A percentile compares a stretch with the other conserved stretches of the same genome.
phyloP scores from a whole-genome alignment of 64 coral and sea anemone genomes.

The Pachyseris speciosa region DNA sequence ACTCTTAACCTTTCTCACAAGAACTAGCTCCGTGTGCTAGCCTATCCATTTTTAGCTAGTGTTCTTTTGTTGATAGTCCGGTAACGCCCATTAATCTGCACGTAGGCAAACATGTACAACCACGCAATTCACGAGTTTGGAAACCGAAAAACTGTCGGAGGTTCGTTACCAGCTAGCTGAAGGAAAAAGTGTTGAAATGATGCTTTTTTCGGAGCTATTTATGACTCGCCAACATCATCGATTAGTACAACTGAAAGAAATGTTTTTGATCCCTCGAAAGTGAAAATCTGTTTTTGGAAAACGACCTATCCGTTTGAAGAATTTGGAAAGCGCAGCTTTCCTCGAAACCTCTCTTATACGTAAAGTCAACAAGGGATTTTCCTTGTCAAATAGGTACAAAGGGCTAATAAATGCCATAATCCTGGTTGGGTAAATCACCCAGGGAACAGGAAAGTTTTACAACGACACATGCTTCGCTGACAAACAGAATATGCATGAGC shows the following conservation, averaged over 20 bases:
- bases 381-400: slow-evolving; percentile 30
- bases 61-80: neutral
- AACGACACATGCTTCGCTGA: slow-evolving; percentile 7
- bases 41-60: neutral
- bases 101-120: neutral
- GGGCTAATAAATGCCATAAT: slow-evolving; percentile 53
- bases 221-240: neutral
- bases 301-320: neutral
- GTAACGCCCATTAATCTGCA: neutral
- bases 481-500: neutral
- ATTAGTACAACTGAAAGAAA: neutral
- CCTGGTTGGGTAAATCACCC: slow-evolving; percentile 12
- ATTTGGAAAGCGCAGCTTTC: slow-evolving; percentile 1
- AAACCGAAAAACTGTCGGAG: neutral
- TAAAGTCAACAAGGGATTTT: slow-evolving; percentile 8
- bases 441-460: slow-evolving; percentile 1
- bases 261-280: neutral
- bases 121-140: too few relatives aligned
- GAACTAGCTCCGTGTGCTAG: neutral
- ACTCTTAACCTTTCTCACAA: neutral
- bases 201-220: neutral
- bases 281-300: neutral
- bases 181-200: too few relatives aligned
- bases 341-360: neutral
- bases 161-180: too few relatives aligned